A percentile compares a stretch with the other conserved stretches of the same genome.
Conservation (phyloP, 1,140 invertebrate genomes). For the Anoplophora glabripennis region DNA sequence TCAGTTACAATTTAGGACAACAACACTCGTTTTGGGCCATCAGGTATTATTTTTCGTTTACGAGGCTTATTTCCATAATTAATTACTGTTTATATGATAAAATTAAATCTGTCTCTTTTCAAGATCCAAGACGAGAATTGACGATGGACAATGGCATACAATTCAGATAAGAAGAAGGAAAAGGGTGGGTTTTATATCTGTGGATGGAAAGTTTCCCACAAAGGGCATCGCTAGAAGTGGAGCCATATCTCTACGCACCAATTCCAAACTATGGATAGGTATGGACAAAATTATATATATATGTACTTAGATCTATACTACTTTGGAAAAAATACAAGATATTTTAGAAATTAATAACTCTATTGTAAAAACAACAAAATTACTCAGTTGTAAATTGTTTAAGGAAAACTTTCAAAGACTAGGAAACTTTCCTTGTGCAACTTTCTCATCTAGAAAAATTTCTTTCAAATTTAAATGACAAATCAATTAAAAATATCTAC, state of each 20-base stretch:
- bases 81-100: too few relatives aligned
- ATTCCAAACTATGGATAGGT: conserved; percentile 77
- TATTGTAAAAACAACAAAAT: too few relatives aligned
- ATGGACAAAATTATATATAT: conserved; percentile 23
- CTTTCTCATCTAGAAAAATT: too few relatives aligned
- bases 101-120: conserved; percentile 8
- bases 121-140: conserved; percentile 58
- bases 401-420: too few relatives aligned
- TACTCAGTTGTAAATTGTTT: too few relatives aligned
- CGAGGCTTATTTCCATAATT: not conserved
- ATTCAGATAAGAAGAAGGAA: conserved; percentile 65
- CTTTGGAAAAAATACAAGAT: too few relatives aligned
- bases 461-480: too few relatives aligned
- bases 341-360: too few relatives aligned
- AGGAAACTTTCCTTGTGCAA: too few relatives aligned
- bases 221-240: conserved; percentile 62
- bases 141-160: conserved; percentile 74
- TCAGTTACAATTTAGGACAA: conserved; percentile 64
- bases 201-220: conserved; percentile 64
- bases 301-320: not conserved
- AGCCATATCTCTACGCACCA: conserved; percentile 67
- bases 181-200: conserved; percentile 63
- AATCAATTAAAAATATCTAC: too few relatives aligned
- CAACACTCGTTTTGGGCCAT: conserved; percentile 55
- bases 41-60: conserved; percentile 40